These are phyloP conservation scores for Oryzias woworae DNA, from an alignment of 2,113 vertebrate species.

Conservation along the genomic window DNA sequence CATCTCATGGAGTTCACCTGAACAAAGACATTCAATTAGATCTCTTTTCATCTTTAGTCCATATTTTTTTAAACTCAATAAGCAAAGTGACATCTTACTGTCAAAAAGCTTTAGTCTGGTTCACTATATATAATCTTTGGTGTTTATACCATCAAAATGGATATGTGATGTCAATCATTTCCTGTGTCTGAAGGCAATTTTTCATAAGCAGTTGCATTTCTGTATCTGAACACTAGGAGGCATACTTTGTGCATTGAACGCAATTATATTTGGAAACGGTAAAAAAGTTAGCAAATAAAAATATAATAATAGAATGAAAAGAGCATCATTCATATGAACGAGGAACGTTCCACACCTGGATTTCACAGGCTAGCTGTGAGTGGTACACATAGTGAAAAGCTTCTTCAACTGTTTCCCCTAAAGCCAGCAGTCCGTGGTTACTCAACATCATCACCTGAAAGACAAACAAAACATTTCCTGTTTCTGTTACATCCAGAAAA, in stretches of 20 bases:
- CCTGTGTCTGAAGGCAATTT: too few species aligned
- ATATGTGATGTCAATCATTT: too few species aligned
- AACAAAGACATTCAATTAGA: constrained; percentile 2
- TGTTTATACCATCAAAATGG: too few species aligned
- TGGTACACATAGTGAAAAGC: constrained; percentile 93
- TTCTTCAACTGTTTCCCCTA: constrained; percentile 93
- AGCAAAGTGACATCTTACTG: not conserved
- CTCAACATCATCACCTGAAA: constrained; percentile 89
- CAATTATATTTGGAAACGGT: too few species aligned
- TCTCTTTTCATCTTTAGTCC: not conserved
- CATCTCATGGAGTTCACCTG: constrained; percentile 88
- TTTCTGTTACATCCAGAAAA: not conserved
- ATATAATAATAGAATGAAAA: too few species aligned
- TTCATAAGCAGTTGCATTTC: too few species aligned
- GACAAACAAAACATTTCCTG: constrained; percentile 12
- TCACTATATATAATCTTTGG: too few species aligned
- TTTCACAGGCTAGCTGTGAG: constrained; percentile 91
- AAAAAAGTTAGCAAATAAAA: too few species aligned
- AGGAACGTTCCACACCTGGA: constrained; percentile 80
- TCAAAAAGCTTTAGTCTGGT: too few species aligned
- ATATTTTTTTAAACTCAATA: not conserved
- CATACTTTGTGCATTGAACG: too few species aligned
- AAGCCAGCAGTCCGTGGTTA: constrained; percentile 91
- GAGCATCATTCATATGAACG: not conserved
- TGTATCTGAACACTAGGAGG: too few species aligned